These are phyloP conservation scores for Strix aluco DNA, from an alignment of 2,113 vertebrate species.

Conservation along the genomic window DNA sequence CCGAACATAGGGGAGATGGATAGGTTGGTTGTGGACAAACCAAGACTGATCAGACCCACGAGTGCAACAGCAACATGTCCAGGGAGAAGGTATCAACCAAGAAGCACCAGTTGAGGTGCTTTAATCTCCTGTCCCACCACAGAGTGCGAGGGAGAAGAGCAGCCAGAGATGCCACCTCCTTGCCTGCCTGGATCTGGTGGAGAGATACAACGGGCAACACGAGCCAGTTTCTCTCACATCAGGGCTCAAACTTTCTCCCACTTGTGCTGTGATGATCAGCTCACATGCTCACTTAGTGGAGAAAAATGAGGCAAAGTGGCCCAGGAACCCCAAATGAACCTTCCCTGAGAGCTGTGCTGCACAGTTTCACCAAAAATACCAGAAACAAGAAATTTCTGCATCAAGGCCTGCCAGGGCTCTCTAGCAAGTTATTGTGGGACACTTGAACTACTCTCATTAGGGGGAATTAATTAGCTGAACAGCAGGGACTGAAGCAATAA, in stretches of 20 bases:
- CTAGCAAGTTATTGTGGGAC: not conserved
- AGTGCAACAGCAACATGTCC: not conserved
- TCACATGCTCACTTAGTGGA: not conserved
- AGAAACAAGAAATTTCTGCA: not conserved
- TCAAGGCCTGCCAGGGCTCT: not conserved
- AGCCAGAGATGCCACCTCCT: not conserved
- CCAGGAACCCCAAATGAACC: not conserved
- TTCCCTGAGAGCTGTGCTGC: not conserved
- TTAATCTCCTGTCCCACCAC: not conserved
- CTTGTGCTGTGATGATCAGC: accelerated
- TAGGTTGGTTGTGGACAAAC: not conserved
- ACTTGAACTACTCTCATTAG: not conserved
- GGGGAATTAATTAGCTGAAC: slow-evolving; percentile 25
- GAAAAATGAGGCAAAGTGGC: not conserved
- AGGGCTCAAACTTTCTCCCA: not conserved
- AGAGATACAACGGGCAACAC: not conserved
- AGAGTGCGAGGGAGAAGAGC: not conserved
- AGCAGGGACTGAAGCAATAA: not conserved
- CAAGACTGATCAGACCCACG: not conserved
- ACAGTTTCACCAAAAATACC: not conserved
- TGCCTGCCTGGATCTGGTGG: accelerated
- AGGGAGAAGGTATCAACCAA: not conserved
- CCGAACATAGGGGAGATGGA: not conserved
- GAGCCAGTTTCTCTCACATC: not conserved
- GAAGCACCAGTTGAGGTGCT: accelerated